Evolutionary conservation across 2,113 vertebrate genomes (phyloP).

Genomic region (Nycticryphes semicollaris): DNA sequence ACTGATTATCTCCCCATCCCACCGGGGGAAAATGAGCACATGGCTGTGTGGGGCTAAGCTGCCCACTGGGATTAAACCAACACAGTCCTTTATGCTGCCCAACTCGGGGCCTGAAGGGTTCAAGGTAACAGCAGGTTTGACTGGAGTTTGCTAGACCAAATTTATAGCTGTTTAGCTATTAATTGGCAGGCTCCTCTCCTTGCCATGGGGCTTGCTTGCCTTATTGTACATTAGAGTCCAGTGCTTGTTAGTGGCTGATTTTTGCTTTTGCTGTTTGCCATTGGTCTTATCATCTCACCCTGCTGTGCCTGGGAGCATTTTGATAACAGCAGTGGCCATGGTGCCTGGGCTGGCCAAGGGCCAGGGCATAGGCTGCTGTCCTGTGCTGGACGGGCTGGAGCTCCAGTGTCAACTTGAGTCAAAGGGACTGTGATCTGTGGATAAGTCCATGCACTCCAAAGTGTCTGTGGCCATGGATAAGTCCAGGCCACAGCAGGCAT

Average conservation of each 20-base stretch:
- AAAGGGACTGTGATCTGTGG: neutral
- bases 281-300: slow-evolving; percentile 1
- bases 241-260: neutral
- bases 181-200: neutral
- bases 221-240: neutral
- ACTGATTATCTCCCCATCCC: neutral
- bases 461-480: neutral
- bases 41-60: neutral
- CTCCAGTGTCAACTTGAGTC: neutral
- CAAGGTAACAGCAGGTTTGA: neutral
- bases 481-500: neutral
- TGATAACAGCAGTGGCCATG: neutral
- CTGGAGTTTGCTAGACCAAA: neutral
- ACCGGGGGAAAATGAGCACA: neutral
- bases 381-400: neutral
- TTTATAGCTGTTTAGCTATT: neutral
- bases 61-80: neutral
- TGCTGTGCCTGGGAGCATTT: neutral
- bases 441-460: neutral
- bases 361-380: neutral
- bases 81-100: neutral
- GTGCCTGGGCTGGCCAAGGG: neutral
- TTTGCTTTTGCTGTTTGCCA: neutral
- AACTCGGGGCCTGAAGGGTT: neutral
- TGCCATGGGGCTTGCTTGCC: neutral